These are phyloP conservation scores for Euschistus heros DNA, from an alignment of 1,140 invertebrate genomes.

Conservation along the genomic window DNA sequence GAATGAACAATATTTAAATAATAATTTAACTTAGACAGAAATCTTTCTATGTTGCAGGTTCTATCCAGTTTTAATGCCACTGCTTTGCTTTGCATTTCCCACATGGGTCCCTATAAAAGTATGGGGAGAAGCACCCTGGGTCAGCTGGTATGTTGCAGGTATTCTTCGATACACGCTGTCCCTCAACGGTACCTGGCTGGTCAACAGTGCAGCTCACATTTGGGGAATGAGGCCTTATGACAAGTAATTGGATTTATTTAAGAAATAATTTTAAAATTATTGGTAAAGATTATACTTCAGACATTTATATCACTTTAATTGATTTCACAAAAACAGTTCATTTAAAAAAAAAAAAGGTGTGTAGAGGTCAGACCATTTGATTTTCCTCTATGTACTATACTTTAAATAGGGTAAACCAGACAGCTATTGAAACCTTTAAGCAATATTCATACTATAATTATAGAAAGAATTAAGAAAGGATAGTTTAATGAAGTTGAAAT, in stretches of 20 bases:
- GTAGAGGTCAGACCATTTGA: too few species aligned
- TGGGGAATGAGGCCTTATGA: constrained; percentile 47
- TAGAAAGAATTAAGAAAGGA: too few species aligned
- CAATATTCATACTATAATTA: too few species aligned
- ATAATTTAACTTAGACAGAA: not conserved
- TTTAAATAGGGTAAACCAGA: too few species aligned
- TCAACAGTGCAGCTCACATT: constrained; percentile 77
- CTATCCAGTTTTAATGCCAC: constrained; percentile 57
- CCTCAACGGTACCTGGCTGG: constrained; percentile 74
- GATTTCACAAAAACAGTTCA: too few species aligned
- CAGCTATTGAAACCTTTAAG: too few species aligned
- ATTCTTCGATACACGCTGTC: constrained; percentile 56
- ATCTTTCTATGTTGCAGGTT: constrained; percentile 41
- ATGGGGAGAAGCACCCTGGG: constrained; percentile 51
- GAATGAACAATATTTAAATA: not conserved
- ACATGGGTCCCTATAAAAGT: constrained; percentile 54
- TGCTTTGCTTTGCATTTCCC: constrained; percentile 68
- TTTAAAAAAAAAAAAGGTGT: too few species aligned
- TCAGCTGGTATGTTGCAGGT: constrained; percentile 43
- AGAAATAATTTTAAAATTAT: too few species aligned
- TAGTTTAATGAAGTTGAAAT: too few species aligned
- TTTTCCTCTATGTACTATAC: too few species aligned
- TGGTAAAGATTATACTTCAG: too few species aligned
- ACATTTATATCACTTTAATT: too few species aligned
- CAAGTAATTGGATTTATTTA: constrained; percentile 28